phyloP scores from a whole-genome alignment of 1,140 invertebrate genomes.

The Drosophila punjabiensis region DNA sequence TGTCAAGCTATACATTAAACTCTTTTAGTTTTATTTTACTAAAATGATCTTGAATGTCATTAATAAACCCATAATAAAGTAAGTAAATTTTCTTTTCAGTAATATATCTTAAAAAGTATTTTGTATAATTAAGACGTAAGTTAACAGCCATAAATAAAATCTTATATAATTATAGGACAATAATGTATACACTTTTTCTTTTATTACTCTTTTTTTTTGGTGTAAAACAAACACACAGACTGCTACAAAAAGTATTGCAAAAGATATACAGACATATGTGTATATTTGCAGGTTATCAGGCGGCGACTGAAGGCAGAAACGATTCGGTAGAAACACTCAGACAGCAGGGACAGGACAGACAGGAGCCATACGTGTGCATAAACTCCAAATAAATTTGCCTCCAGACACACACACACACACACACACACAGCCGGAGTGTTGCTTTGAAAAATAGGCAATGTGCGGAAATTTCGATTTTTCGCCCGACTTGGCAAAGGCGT shows the following conservation, averaged over 20 bases:
- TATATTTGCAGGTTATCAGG: conserved; percentile 28
- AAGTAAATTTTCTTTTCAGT: too few species aligned
- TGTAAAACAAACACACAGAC: conserved; percentile 8
- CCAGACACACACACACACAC: conserved; percentile 6
- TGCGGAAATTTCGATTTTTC: conserved; percentile 84
- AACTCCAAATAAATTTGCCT: conserved; percentile 61
- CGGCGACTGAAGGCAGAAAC: conserved; percentile 33
- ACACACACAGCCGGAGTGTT: conserved; percentile 6
- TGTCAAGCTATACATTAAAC: too few species aligned
- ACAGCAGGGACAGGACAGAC: conserved; percentile 10
- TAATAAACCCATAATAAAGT: too few species aligned
- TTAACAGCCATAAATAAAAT: background rate
- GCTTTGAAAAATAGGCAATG: conserved; percentile 75
- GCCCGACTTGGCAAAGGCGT: conserved; percentile 69
- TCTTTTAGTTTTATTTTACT: too few species aligned
- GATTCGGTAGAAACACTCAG: conserved; percentile 40
- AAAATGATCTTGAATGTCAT: too few species aligned
- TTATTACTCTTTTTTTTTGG: background rate
- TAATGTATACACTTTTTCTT: too few species aligned
- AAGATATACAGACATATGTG: background rate
- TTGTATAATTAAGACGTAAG: accelerated
- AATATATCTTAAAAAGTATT: background rate
- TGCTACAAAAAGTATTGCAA: conserved; percentile 10
- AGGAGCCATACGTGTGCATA: conserved; percentile 34
- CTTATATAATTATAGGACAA: too few species aligned